A percentile compares a stretch with the other conserved stretches of the same genome.
phyloP scores from a whole-genome alignment of 2,113 vertebrate genomes.

The Atractosteus spatula region DNA sequence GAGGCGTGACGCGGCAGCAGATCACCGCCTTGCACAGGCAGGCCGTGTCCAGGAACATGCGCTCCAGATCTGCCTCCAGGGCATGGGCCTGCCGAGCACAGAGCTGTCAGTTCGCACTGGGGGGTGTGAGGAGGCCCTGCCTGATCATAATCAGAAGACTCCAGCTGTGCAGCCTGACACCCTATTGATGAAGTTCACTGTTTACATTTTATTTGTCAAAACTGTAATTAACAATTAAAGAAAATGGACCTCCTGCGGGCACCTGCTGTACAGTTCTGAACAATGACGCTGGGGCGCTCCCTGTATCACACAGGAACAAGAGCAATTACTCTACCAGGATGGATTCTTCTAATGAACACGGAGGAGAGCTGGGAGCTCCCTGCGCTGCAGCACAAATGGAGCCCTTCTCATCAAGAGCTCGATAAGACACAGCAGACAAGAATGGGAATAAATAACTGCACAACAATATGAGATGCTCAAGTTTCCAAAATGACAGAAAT shows the following conservation, averaged over 20 bases:
- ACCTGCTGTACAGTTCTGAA: background rate
- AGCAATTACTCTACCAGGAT: conserved; percentile 29
- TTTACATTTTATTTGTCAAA: too few relatives aligned
- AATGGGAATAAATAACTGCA: too few relatives aligned
- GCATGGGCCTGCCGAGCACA: conserved; percentile 55
- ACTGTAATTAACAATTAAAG: background rate
- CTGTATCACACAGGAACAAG: background rate
- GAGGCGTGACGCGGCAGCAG: conserved; percentile 73
- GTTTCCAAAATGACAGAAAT: too few relatives aligned
- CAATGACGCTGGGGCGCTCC: background rate
- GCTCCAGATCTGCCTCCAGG: conserved; percentile 67
- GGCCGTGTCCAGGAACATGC: conserved; percentile 66
- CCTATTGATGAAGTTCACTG: background rate
- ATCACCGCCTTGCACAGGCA: conserved; percentile 75
- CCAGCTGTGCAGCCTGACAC: conserved; percentile 1
- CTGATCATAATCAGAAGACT: background rate
- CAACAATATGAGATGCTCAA: too few relatives aligned
- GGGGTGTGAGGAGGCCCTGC: too few relatives aligned
- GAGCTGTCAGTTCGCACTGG: conserved; percentile 17
- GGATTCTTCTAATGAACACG: conserved; percentile 51
- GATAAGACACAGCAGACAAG: conserved; percentile 19
- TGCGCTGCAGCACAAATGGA: conserved; percentile 28
- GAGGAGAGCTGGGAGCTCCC: conserved; percentile 33
- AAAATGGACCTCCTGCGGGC: background rate
- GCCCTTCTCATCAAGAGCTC: conserved; percentile 35